These are phyloP conservation scores for Chlorodrepanis virens DNA, from an alignment of 2,113 vertebrate species.

Conservation along the genomic window DNA sequence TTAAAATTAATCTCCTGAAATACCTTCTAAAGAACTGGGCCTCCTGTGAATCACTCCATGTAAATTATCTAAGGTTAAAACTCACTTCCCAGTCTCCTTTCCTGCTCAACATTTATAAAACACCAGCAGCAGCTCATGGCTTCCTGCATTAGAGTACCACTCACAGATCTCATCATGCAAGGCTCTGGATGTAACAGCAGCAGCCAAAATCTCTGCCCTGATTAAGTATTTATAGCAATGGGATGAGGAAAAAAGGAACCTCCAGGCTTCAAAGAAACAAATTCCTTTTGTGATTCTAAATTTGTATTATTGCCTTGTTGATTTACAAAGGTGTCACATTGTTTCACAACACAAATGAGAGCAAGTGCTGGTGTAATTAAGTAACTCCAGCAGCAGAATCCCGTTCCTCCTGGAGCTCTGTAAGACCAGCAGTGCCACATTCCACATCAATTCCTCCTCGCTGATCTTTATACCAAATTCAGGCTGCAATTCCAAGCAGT, in stretches of 20 bases:
- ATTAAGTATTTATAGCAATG: not conserved
- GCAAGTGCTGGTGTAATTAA: not conserved
- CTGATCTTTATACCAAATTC: not conserved
- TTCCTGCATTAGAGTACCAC: not conserved
- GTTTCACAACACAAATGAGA: not conserved
- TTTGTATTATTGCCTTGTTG: not conserved
- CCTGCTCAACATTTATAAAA: not conserved
- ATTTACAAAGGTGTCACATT: not conserved
- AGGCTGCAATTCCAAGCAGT: not conserved
- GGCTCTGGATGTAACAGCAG: not conserved
- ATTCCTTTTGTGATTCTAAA: slow-evolving; percentile 35
- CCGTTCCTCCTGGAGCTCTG: not conserved
- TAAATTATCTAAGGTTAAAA: not conserved
- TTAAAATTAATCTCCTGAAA: not conserved
- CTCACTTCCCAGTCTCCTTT: not conserved
- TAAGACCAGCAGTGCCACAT: slow-evolving; percentile 14
- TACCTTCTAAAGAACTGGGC: not conserved
- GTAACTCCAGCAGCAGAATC: not conserved
- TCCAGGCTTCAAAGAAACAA: slow-evolving; percentile 22
- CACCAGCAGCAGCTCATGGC: not conserved
- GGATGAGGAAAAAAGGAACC: not conserved
- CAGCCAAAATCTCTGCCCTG: not conserved
- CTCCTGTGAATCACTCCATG: not conserved
- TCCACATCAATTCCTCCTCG: slow-evolving; percentile 9
- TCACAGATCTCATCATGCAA: not conserved